Conservation (phyloP, 1,140 invertebrate genomes). For the Apis dorsata region DNA sequence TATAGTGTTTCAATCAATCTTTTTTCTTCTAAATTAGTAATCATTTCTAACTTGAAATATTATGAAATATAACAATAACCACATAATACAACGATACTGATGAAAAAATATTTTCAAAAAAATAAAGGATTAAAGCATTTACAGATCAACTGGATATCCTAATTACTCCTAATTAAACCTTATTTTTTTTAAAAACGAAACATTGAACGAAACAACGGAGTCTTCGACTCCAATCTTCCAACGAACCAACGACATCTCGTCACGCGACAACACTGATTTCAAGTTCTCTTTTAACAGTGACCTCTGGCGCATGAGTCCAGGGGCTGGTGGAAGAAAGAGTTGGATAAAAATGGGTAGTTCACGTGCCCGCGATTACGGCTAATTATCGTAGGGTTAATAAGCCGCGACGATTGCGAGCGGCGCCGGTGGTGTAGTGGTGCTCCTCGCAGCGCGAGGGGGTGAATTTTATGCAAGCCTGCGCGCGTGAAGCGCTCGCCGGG, state of each 20-base stretch:
- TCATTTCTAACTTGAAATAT: too few species aligned
- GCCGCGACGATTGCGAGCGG: conserved; percentile 55
- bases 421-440: conserved; percentile 19
- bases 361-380: conserved; percentile 60
- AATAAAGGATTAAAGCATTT: too few species aligned
- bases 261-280: conserved; percentile 1
- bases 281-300: not conserved
- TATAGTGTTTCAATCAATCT: too few species aligned
- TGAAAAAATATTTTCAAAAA: too few species aligned
- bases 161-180: too few species aligned
- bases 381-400: conserved; percentile 64
- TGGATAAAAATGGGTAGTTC: not conserved
- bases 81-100: too few species aligned
- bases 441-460: conserved; percentile 13
- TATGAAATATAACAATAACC: too few species aligned
- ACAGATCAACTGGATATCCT: too few species aligned
- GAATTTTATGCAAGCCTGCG: conserved; percentile 45
- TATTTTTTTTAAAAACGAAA: too few species aligned
- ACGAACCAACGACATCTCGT: not conserved
- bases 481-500: conserved; percentile 20
- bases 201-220: too few species aligned
- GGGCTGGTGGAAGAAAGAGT: not conserved
- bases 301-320: not conserved
- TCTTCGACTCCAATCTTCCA: not conserved
- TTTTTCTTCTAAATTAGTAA: too few species aligned